Percentiles rank a stretch among this genome's conserved stretches.
phyloP scores from a whole-genome alignment of 92 coral and sea anemone species.

The Porites lobata region DNA sequence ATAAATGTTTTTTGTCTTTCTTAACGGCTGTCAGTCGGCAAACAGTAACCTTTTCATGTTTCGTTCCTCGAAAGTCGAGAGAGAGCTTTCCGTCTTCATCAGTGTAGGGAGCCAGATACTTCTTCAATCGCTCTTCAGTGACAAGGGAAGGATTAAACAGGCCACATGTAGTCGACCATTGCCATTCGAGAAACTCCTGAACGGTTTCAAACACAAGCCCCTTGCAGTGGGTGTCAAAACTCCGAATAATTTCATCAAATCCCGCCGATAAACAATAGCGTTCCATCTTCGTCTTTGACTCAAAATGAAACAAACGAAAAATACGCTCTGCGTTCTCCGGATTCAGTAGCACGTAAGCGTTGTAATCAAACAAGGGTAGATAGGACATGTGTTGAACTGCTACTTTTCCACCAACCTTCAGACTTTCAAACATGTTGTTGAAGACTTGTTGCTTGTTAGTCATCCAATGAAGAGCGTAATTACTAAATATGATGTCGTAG shows the following conservation, averaged over 20 bases:
- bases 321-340: neutral
- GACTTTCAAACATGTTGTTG: neutral
- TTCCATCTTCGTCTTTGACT: neutral
- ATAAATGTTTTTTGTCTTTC: neutral
- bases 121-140: neutral
- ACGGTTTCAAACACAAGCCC: neutral
- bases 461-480: neutral
- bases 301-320: neutral
- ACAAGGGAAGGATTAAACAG: neutral
- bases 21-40: neutral
- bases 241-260: neutral
- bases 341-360: neutral
- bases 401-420: neutral
- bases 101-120: neutral
- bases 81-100: neutral
- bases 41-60: neutral
- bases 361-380: neutral
- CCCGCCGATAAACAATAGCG: no score
- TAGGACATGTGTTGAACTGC: neutral
- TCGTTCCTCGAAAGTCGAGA: neutral
- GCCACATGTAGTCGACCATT: no score
- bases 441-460: no score
- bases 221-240: neutral
- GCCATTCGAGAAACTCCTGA: neutral
- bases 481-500: neutral